Base-by-base conservation (phyloP, 2,888 invertebrate genomes). In the Tiliacea citrago region DNA sequence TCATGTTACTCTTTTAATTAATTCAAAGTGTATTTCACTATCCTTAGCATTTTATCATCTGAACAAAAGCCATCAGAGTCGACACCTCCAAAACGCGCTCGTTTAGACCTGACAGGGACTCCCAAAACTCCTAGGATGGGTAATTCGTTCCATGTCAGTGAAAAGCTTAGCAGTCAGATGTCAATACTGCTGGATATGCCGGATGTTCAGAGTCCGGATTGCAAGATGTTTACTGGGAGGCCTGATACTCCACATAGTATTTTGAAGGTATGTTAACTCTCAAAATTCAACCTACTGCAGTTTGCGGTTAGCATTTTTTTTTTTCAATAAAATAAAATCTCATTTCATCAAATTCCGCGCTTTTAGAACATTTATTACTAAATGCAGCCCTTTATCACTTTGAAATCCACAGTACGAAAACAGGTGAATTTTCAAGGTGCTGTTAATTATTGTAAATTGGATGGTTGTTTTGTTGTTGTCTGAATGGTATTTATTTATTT, bases 181-280 rank as follows among this genome's bases (percentile, higher is more conserved):
- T 91, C 94, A 0, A 79, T 92, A 1, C 81, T 97, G 51, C 91
- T 97, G 21, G 96, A 97, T 63, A 97, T 97, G 86, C 97, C 97
- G 0, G 96, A 97, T 18, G 94, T 97, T 0, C 93, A 92, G 62
- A 92, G 91, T 8, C 93, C 94, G 0, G 88, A 87, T 1, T 84
- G 84, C 66, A 89, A 88, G 29, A 29, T 85, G 12, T 91, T 92
- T n/a, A 63, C 66, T 39, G 86, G 88, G 2, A 77, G 92, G 13
- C 92, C 94, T 0, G 94, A 92, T 0, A 97, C 97, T 0, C 97
- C 97, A 1, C 97, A 97, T 74, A 97, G 97, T 76, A 98, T 98
- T 84, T 93, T 98, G 16, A 98, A 98, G 95, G 97, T 97, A 66
- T 10, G 49, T 18, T 18, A 16, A 29, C 16, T 57, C 13, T 53